Evolutionary conservation across 1,140 invertebrate genomes (phyloP).

Genomic region (Tetranychus urticae): DNA sequence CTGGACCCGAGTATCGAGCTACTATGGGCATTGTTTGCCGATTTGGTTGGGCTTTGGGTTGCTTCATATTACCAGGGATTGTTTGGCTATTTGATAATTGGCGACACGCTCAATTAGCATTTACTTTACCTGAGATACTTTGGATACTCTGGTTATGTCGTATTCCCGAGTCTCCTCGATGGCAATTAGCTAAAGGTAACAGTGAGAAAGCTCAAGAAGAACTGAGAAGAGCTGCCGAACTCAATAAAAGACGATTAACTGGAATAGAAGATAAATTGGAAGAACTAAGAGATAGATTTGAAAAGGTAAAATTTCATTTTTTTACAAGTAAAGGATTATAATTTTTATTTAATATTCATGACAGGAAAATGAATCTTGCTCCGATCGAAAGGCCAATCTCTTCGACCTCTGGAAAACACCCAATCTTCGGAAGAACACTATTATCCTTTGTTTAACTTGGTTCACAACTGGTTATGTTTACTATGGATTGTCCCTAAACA

Average conservation of each 20-base stretch:
- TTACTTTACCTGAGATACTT: not conserved
- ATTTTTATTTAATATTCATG: too few relatives aligned
- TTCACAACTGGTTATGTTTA: constrained; percentile 25
- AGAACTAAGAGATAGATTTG: not conserved
- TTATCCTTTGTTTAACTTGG: constrained; percentile 12
- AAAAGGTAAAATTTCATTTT: not conserved
- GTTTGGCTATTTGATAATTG: constrained; percentile 48
- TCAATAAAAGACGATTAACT: not conserved
- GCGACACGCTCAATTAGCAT: constrained; percentile 20
- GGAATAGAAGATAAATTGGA: not conserved
- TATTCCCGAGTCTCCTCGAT: constrained; percentile 8
- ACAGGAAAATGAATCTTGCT: not conserved
- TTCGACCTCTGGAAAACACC: constrained; percentile 9
- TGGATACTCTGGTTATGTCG: not conserved
- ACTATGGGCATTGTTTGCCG: constrained; percentile 42
- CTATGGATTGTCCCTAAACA: constrained; percentile 55
- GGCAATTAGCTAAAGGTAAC: constrained; percentile 2
- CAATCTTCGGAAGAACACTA: constrained; percentile 9
- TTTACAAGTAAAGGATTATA: too few relatives aligned
- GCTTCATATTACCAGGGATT: constrained; percentile 40
- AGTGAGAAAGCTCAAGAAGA: constrained; percentile 1
- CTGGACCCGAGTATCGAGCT: constrained; percentile 43
- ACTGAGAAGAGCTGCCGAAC: constrained; percentile 1
- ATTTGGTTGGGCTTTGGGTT: constrained; percentile 51
- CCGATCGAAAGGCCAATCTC: not conserved